phyloP scores from a whole-genome alignment of 2,888 invertebrate genomes.

The Cheilosia grossa region DNA sequence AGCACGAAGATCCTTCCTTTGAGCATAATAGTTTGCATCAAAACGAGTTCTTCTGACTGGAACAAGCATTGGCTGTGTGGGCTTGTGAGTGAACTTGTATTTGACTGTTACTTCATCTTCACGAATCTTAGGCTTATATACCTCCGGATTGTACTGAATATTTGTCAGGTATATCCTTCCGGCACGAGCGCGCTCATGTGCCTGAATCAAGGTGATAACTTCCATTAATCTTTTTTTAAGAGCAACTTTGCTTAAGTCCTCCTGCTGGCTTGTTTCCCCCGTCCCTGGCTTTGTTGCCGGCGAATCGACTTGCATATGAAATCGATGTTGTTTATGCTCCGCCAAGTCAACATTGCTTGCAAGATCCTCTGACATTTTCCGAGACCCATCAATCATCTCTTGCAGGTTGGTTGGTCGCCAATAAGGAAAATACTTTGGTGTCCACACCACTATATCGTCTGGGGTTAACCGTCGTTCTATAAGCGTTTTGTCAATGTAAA shows the following conservation, averaged over 20 bases:
- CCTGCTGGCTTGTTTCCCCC: conserved; percentile 35
- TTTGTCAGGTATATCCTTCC: conserved; percentile 76
- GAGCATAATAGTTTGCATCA: conserved; percentile 77
- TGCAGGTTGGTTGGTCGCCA: conserved; percentile 82
- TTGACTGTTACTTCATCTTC: conserved; percentile 63
- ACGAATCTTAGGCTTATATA: conserved; percentile 57
- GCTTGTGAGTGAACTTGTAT: conserved; percentile 80
- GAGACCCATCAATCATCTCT: conserved; percentile 75
- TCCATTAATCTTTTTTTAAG: conserved; percentile 76
- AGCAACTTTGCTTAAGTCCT: conserved; percentile 41
- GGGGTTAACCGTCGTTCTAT: conserved; percentile 87
- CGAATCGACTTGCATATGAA: not conserved
- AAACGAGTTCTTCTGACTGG: conserved; percentile 80
- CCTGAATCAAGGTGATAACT: conserved; percentile 82
- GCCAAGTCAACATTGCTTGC: not conserved
- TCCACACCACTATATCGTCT: conserved; percentile 85
- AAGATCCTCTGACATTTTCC: not conserved
- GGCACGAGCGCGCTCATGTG: conserved; percentile 83
- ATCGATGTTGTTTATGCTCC: not conserved
- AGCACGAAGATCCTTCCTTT: conserved; percentile 19
- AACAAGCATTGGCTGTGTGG: conserved; percentile 79
- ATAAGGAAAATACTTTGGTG: conserved; percentile 84
- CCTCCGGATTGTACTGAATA: conserved; percentile 68
- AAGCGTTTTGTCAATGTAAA: conserved; percentile 88
- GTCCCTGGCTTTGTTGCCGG: conserved; percentile 4